phyloP scores from a whole-genome alignment of 1,140 invertebrate genomes.

The Conus ventricosus region DNA sequence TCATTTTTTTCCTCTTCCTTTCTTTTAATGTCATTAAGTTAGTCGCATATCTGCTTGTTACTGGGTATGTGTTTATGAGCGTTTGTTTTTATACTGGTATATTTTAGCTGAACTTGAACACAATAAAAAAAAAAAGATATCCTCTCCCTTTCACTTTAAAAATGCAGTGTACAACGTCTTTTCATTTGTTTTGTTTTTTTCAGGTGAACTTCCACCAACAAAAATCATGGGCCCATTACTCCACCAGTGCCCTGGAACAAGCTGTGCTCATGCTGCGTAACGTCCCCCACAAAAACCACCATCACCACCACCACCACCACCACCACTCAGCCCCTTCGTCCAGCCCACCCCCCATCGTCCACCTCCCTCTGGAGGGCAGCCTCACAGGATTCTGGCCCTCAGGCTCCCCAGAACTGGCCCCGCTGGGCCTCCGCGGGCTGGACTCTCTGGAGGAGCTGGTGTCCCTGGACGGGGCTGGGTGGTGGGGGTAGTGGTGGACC shows the following conservation, averaged over 20 bases:
- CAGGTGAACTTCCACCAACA: conserved; percentile 8
- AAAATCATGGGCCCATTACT: neutral
- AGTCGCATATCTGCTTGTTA: too few species aligned
- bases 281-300: neutral
- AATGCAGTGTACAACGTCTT: too few species aligned
- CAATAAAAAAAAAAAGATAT: too few species aligned
- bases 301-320: neutral
- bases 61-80: too few species aligned
- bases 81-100: too few species aligned
- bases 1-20: too few species aligned
- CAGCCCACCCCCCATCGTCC: neutral
- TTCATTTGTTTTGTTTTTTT: neutral
- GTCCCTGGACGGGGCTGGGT: neutral
- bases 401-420: neutral
- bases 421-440: neutral
- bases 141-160: too few species aligned
- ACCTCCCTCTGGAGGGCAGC: conserved; percentile 24
- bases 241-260: neutral
- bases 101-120: too few species aligned
- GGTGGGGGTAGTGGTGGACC: conserved; percentile 9
- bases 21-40: too few species aligned
- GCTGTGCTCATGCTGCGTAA: neutral
- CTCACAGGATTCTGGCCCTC: neutral
- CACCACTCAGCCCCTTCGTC: neutral
- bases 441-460: neutral